phyloP scores from a whole-genome alignment of 2,113 vertebrate genomes.

The Leptobrachium leishanense region DNA sequence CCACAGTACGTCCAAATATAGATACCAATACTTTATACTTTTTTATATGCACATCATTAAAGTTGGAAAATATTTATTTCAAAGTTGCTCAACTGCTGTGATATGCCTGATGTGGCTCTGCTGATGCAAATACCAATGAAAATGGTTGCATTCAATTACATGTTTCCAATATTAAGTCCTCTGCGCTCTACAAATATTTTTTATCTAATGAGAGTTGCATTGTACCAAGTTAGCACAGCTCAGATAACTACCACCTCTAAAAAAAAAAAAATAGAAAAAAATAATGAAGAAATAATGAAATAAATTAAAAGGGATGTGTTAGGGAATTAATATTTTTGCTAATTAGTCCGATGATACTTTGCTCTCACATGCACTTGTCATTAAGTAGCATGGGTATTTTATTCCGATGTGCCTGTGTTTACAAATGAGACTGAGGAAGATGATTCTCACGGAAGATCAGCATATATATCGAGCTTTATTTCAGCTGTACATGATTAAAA shows the following conservation, averaged over 20 bases:
- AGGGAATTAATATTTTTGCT: slow-evolving; percentile 69
- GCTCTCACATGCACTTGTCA: slow-evolving; percentile 67
- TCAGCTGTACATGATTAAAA: slow-evolving; percentile 89
- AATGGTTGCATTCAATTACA: neutral
- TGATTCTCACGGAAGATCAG: slow-evolving; percentile 68
- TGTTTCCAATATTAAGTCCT: no score
- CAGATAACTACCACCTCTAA: no score
- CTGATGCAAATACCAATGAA: neutral
- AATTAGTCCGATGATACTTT: slow-evolving; percentile 67
- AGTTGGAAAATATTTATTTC: neutral
- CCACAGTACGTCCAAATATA: neutral
- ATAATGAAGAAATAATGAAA: neutral
- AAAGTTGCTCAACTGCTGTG: neutral
- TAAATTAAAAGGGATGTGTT: neutral
- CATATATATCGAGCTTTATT: slow-evolving; percentile 74
- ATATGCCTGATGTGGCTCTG: neutral
- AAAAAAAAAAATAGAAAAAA: neutral
- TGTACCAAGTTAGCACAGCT: no score
- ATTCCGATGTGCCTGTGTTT: slow-evolving; percentile 69
- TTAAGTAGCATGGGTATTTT: slow-evolving; percentile 72
- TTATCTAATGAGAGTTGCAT: no score
- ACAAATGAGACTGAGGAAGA: slow-evolving; percentile 73
- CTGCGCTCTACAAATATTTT: no score
- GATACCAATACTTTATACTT: neutral
- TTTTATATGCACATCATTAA: neutral